phyloP scores from a whole-genome alignment of 2,888 invertebrate species.

The Trachelus tabidus region DNA sequence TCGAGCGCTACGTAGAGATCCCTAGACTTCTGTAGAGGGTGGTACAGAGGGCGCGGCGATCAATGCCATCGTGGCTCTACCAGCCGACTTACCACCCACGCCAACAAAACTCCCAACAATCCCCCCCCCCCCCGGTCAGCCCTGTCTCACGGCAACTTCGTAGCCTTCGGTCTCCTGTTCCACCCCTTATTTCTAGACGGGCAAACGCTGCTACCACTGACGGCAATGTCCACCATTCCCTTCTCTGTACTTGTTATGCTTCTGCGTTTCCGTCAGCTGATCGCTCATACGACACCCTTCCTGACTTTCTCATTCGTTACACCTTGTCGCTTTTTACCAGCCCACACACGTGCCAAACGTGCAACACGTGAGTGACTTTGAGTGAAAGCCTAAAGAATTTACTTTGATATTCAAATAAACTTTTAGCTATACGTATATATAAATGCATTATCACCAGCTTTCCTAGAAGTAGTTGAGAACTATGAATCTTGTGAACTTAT shows the following conservation, averaged over 20 bases:
- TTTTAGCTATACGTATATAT: background rate
- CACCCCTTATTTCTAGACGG: slow-evolving; percentile 28
- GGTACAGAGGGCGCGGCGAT: slow-evolving; percentile 39
- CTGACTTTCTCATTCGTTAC: slow-evolving; percentile 10
- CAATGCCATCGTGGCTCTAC: slow-evolving; percentile 41
- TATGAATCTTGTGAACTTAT: background rate
- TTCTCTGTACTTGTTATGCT: slow-evolving; percentile 11
- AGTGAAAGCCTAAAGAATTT: background rate
- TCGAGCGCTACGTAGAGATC: slow-evolving; percentile 10
- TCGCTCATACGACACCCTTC: slow-evolving; percentile 23
- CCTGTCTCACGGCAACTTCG: background rate
- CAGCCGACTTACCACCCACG: slow-evolving; percentile 32
- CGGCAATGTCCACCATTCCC: background rate
- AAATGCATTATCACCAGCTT: background rate
- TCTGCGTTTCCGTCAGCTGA: slow-evolving; percentile 31
- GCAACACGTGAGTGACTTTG: background rate
- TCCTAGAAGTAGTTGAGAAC: background rate
- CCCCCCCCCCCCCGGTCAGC: background rate
- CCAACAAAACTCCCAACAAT: slow-evolving; percentile 22
- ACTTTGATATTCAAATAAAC: background rate
- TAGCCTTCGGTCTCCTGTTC: slow-evolving; percentile 13
- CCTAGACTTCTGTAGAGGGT: slow-evolving; percentile 10
- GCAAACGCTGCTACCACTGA: slow-evolving; percentile 11
- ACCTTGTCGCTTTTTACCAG: background rate
- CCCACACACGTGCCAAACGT: background rate